Base-by-base conservation (phyloP, 64 coral and sea anemone genomes). In the Montipora foliosa region DNA sequence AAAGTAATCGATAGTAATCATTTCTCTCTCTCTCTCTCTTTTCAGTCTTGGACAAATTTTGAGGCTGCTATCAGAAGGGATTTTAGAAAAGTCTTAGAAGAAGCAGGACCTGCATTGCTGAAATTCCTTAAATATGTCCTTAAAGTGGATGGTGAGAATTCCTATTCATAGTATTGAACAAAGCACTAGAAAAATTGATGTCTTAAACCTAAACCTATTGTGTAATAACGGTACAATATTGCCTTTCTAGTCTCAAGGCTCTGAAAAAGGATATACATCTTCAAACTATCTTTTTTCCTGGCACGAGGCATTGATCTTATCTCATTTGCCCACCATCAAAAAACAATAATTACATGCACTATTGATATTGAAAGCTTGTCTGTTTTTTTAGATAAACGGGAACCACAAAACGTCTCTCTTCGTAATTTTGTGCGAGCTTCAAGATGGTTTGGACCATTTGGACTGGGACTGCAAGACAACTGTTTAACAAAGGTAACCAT, bases 41-140 rank as follows among this genome's bases (percentile, higher is more conserved):
- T 21, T 21, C 12, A 81, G 79, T 57, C 12, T 55, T 81, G 53
- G 79, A 24, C 51, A 37, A 16, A 59, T 19, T 81, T 81, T 59
- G 52, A 60, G 53, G 51, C 22, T 59, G 79, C 79, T 12, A 20
- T 81, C 51, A 81, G 12, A 14, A 59, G 19, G 60, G 11, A n/a
- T 25, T 81, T 5, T 60, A 8, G 50, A 4, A 24, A 81, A 12
- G 19, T 59, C 2, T 53, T 81, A 25, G 7, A 57, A 21, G 50
- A 10, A 57, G 79, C 7, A 81, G 79, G 79, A 10, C 24, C 22
- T 25, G 2, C 79, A 25, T 51, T 81, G 21, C 20, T 81, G 44
- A 59, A 57, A 81, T 81, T 81, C 53, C 49, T 81, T 8, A 22
- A 8, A 59, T 81, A 81, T 81, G 79, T 81, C n/a, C 79, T 81